A percentile compares a stretch with the other conserved stretches of the same genome.
These are phyloP conservation scores for Premnoplex brunnescens DNA, from an alignment of 2,797 vertebrate species.

Conservation along the genomic window DNA sequence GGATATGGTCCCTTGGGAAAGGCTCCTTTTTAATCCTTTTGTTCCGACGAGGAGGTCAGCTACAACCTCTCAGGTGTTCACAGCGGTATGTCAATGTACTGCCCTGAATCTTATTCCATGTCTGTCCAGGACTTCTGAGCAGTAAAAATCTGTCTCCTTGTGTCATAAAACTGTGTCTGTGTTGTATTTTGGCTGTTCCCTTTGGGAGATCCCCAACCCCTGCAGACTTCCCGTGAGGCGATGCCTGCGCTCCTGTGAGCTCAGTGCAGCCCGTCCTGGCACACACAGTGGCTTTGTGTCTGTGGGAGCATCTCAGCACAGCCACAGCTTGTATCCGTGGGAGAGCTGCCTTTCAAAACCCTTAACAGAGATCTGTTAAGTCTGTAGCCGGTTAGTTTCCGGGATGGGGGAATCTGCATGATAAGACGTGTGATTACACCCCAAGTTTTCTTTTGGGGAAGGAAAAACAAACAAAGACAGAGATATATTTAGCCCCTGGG, in stretches of 20 bases:
- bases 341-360: background rate
- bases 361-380: background rate
- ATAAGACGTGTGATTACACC: background rate
- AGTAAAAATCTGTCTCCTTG: background rate
- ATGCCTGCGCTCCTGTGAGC: background rate
- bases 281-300: background rate
- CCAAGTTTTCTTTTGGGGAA: background rate
- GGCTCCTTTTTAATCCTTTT: background rate
- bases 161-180: background rate
- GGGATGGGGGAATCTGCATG: background rate
- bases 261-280: background rate
- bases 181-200: background rate
- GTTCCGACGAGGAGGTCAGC: fast-evolving
- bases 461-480: background rate
- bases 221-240: background rate
- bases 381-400: background rate
- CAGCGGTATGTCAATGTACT: background rate
- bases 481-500: background rate
- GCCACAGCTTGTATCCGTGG: background rate
- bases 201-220: background rate
- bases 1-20: background rate
- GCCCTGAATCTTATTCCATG: background rate
- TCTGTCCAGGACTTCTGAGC: background rate
- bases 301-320: background rate
- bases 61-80: background rate